Conservation (phyloP, 2,113 vertebrate species). For the Mixornis gularis region DNA sequence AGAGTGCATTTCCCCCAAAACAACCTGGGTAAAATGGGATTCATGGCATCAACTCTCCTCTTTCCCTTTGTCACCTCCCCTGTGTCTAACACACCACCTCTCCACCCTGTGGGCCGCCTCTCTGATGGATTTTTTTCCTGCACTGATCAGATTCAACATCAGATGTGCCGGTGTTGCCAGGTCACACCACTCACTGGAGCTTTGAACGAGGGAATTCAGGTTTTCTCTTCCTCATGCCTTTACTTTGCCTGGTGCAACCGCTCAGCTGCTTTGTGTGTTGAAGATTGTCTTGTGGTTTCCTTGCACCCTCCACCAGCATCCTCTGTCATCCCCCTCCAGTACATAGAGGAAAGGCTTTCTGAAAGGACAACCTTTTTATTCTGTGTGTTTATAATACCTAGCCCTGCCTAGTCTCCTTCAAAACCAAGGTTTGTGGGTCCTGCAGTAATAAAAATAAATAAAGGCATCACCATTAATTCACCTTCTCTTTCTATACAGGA, state of each 20-base stretch:
- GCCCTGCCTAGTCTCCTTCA: neutral
- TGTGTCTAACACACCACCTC: neutral
- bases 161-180: rapidly evolving
- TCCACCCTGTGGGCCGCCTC: neutral
- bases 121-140: neutral
- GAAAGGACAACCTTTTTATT: neutral
- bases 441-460: neutral
- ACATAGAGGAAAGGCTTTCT: neutral
- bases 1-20: neutral
- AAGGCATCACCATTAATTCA: neutral
- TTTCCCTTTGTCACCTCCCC: neutral
- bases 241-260: neutral
- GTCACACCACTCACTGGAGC: neutral
- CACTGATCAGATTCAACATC: neutral
- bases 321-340: neutral
- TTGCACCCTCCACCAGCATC: neutral
- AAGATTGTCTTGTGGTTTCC: neutral
- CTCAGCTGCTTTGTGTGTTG: neutral
- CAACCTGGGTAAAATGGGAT: neutral
- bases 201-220: neutral
- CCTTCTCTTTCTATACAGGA: neutral
- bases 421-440: neutral
- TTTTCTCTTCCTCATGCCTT: neutral
- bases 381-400: neutral
- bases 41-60: neutral